Percentiles rank a stretch among this genome's conserved stretches.
Conservation (phyloP, 2,113 vertebrate genomes). For the Talpa occidentalis region DNA sequence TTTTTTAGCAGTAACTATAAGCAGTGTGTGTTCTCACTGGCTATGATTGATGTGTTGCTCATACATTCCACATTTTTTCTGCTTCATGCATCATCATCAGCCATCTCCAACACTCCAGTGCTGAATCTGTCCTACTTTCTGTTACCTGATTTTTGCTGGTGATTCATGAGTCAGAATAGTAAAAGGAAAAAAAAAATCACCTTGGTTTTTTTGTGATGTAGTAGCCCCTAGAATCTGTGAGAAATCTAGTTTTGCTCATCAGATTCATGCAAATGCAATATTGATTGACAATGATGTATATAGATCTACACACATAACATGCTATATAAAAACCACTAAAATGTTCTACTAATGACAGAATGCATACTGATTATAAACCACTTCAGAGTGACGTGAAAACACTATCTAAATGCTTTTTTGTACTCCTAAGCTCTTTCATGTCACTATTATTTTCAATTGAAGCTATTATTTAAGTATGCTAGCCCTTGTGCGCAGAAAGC, state of each 20-base stretch:
- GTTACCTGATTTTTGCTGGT: slow-evolving; percentile 60
- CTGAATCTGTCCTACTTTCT: slow-evolving; percentile 58
- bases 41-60: slow-evolving; percentile 23
- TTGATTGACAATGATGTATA: slow-evolving; percentile 59
- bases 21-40: not conserved
- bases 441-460: not conserved
- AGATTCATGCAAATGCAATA: slow-evolving; percentile 66
- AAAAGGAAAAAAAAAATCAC: not conserved
- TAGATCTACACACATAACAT: slow-evolving; percentile 38
- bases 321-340: slow-evolving; percentile 36
- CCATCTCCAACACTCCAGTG: slow-evolving; percentile 49
- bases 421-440: not conserved
- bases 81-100: slow-evolving; percentile 58
- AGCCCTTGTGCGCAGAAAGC: not conserved
- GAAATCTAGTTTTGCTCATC: slow-evolving; percentile 53
- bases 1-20: not conserved
- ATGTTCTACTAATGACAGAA: slow-evolving; percentile 56
- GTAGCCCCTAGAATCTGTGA: slow-evolving; percentile 35
- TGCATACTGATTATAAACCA: slow-evolving; percentile 51
- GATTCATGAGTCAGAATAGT: slow-evolving; percentile 70
- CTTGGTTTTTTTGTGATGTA: slow-evolving; percentile 51
- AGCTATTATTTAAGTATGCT: not conserved
- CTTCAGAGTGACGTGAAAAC: slow-evolving; percentile 34
- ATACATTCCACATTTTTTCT: slow-evolving; percentile 25
- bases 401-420: not conserved